Conservation (phyloP, 2,888 invertebrate genomes). For the Trichacis sp. region DNA sequence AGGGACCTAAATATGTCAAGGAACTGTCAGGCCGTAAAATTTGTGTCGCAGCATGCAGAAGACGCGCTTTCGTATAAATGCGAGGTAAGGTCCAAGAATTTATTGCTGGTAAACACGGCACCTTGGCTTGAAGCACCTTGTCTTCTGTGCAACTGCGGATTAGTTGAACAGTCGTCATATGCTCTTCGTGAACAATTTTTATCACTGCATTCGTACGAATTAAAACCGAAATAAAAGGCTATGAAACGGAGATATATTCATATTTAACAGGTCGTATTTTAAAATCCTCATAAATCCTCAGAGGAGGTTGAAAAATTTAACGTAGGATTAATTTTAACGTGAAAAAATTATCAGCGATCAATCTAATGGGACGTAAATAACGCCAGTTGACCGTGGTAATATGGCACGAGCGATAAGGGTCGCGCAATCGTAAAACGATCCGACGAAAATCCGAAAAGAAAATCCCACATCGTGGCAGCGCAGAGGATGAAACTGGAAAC, state of each 20-base stretch:
- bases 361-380: neutral
- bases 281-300: no score
- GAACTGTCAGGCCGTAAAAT: slow-evolving; percentile 50
- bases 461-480: slow-evolving; percentile 30
- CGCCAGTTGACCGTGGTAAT: neutral
- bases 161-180: slow-evolving; percentile 5
- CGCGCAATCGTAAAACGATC: slow-evolving; percentile 38
- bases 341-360: no score
- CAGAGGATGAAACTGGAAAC: slow-evolving; percentile 29
- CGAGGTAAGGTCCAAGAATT: slow-evolving; percentile 47
- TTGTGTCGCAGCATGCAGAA: slow-evolving; percentile 47
- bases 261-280: no score
- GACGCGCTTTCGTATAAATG: slow-evolving; percentile 37
- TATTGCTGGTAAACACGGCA: slow-evolving; percentile 53
- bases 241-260: no score
- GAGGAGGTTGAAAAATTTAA: no score
- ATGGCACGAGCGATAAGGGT: slow-evolving; percentile 32
- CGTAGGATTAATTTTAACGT: no score
- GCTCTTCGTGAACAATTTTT: neutral
- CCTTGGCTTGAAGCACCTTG: slow-evolving; percentile 18
- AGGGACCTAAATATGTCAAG: slow-evolving; percentile 51
- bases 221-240: no score
- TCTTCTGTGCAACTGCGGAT: slow-evolving; percentile 17
- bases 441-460: slow-evolving; percentile 37
- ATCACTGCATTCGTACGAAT: no score